Conservation (phyloP, 2,113 vertebrate genomes). For the Phylloscopus trochiloides region DNA sequence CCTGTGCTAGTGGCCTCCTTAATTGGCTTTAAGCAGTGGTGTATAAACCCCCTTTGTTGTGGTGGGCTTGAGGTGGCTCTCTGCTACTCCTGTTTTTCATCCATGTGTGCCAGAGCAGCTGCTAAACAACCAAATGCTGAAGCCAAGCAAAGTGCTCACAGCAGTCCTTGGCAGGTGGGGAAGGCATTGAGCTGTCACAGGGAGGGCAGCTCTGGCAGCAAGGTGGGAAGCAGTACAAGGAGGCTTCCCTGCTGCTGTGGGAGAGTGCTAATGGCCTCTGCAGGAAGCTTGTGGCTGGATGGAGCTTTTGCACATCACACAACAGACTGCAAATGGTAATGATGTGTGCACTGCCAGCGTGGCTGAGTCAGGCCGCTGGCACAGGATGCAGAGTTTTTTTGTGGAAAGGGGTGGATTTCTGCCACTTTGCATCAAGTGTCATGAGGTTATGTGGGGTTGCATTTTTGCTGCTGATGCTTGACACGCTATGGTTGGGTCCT, state of each 20-base stretch:
- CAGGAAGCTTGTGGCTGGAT: background rate
- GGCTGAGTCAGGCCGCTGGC: background rate
- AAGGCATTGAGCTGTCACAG: background rate
- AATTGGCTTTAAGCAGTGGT: background rate
- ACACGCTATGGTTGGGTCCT: background rate
- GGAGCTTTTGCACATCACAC: accelerated
- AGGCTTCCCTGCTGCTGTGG: background rate
- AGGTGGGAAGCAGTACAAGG: background rate
- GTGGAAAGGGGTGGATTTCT: background rate
- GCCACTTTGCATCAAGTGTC: background rate
- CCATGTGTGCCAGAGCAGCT: background rate
- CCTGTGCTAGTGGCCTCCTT: background rate
- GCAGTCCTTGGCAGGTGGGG: background rate
- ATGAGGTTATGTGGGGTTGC: accelerated
- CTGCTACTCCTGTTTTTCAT: background rate
- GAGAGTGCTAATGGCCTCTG: background rate
- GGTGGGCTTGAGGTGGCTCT: background rate
- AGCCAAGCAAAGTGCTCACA: background rate
- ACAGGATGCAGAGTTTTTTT: background rate
- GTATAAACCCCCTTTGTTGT: background rate
- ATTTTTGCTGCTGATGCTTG: background rate
- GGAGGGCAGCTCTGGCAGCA: background rate
- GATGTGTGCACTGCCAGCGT: background rate
- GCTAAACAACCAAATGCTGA: accelerated
- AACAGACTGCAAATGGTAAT: background rate